Percentiles rank a stretch among this genome's conserved stretches.
Evolutionary conservation across 2,888 invertebrate genomes (phyloP).

Genomic region (Campoplex nolae): DNA sequence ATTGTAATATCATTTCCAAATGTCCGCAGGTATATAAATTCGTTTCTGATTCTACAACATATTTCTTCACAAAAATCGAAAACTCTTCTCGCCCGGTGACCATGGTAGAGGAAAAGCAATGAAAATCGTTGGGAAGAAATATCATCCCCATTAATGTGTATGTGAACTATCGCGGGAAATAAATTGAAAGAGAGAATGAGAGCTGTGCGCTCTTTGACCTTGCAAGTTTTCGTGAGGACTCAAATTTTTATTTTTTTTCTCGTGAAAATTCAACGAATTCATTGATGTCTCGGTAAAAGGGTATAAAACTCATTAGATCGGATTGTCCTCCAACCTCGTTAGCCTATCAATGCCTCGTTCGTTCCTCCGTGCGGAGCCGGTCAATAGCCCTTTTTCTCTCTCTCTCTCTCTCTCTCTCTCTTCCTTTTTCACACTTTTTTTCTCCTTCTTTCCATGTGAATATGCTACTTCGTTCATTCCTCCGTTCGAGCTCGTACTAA

Average conservation of each 20-base stretch:
- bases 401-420: constrained; percentile 28
- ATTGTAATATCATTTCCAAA: too few species aligned
- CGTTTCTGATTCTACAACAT: not conserved
- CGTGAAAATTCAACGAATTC: constrained; percentile 31
- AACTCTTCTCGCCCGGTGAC: too few species aligned
- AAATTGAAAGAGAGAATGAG: not conserved
- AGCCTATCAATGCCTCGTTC: constrained; percentile 64
- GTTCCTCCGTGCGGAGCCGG: constrained; percentile 45
- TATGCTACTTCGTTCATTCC: constrained; percentile 24
- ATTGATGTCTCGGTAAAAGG: constrained; percentile 22
- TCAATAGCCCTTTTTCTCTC: constrained; percentile 48
- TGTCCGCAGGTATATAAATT: not conserved
- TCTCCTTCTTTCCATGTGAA: not conserved
- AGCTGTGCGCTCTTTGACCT: not conserved
- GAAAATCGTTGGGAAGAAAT: too few species aligned
- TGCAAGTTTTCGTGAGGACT: constrained; percentile 11
- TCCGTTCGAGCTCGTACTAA: constrained; percentile 40
- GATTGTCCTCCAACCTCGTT: constrained; percentile 57
- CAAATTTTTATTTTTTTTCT: not conserved
- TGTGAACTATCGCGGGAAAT: not conserved
- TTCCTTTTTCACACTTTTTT: not conserved
- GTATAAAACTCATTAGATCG: constrained; percentile 65
- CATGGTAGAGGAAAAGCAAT: too few species aligned
- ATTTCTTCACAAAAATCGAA: not conserved
- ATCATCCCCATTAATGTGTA: not conserved